Base-by-base conservation (phyloP, 2,888 invertebrate species). In the Drepana falcataria region DNA sequence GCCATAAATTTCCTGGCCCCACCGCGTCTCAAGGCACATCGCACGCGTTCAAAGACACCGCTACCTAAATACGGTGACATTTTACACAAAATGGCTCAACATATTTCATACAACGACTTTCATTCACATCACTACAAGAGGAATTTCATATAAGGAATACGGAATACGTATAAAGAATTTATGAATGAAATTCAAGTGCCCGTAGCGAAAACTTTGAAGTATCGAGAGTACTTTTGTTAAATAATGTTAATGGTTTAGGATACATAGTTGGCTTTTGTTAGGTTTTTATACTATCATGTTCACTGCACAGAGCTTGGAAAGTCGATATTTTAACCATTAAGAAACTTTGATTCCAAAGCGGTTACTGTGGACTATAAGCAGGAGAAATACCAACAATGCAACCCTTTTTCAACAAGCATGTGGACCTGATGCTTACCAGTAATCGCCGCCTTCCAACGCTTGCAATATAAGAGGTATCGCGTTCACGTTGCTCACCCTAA, bases 11-110 rank as follows among this genome's bases (percentile, higher is more conserved):
- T 63, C 41, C n/a, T 68, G 55, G 68, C 78, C 69, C n/a, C 37
- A 73, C 61, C 60, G 56, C 58, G 63, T 67, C 54, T 57, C 53
- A 64, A 66, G 56, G 35, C 56, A 49, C 53, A 57, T 59, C 54
- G 61, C 65, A 71, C 76, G 73, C 73, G 68, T 64, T 81, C 83
- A 87, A 88, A 85, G 81, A 75, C 56, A 68, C 87, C 88, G 87
- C 87, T 84, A 81, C 77, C 72, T 80, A 78, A 77, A 82, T 71
- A 79, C 71, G 63, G 68, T 60, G 68, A 81, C 68, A 79, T 77
- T 81, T 80, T 68, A 79, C 80, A 77, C 80, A 61, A 61, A 60
- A 73, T 63, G 64, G 70, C 68, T 64, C 64, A 59, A 64, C 59
- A 59, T 60, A 65, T 60, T 58, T 54, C 59, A 65, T 64, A 61